phyloP scores from a whole-genome alignment of 1,140 invertebrate species.

The Meloidogyne chitwoodi region DNA sequence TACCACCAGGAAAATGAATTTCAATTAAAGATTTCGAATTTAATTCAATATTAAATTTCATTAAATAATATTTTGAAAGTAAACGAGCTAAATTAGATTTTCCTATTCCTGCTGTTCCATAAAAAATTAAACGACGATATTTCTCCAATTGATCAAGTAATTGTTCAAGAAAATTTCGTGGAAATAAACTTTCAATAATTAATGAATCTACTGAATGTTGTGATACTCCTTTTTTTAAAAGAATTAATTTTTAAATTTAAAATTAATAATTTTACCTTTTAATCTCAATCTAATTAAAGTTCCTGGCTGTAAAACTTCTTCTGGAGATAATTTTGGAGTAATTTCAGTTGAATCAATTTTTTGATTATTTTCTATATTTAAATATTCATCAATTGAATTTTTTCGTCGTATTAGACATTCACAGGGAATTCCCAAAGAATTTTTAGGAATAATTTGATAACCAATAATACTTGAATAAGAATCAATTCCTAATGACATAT shows the following conservation, averaged over 20 bases:
- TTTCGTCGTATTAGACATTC: background rate
- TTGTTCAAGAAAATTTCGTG: conserved; percentile 87
- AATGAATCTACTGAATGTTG: conserved; percentile 84
- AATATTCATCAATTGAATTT: conserved; percentile 70
- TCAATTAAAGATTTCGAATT: conserved; percentile 27
- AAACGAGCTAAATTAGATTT: conserved; percentile 71
- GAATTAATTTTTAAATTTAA: too few species aligned
- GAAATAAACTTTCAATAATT: conserved; percentile 90
- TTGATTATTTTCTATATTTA: conserved; percentile 32
- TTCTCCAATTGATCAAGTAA: conserved; percentile 82
- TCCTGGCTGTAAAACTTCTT: conserved; percentile 5
- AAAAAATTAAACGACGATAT: conserved; percentile 85
- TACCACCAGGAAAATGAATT: conserved; percentile 39
- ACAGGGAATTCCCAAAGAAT: background rate
- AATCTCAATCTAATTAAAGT: conserved; percentile 13
- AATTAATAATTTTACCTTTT: background rate
- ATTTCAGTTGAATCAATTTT: conserved; percentile 31
- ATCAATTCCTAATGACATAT: conserved; percentile 81
- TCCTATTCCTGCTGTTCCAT: conserved; percentile 91
- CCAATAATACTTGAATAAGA: conserved; percentile 74
- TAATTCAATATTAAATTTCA: conserved; percentile 10
- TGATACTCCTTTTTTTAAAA: conserved; percentile 66
- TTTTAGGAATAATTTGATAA: conserved; percentile 72
- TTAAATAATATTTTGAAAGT: conserved; percentile 35
- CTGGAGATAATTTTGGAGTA: conserved; percentile 11